Evolutionary conservation across 2,113 vertebrate species (phyloP).

Genomic region (Pungitius pungitius): DNA sequence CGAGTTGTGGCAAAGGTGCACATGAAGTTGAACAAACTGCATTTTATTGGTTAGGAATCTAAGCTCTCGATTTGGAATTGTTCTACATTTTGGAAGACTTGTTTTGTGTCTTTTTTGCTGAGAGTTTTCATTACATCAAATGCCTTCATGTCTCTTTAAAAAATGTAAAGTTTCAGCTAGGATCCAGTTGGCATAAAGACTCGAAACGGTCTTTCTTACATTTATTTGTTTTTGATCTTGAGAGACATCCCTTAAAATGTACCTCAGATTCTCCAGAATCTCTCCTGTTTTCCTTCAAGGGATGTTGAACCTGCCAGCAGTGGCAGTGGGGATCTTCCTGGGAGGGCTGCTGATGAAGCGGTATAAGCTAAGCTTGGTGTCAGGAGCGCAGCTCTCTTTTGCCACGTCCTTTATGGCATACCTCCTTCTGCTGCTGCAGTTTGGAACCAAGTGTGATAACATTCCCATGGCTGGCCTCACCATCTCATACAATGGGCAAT

Average conservation of each 20-base stretch:
- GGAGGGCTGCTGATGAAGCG: constrained; percentile 90
- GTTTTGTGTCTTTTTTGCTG: background rate
- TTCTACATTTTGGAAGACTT: background rate
- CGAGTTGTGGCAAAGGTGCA: no score
- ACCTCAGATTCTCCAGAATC: background rate
- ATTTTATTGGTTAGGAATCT: background rate
- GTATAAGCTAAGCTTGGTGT: constrained; percentile 84
- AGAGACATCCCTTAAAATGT: background rate
- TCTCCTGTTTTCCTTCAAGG: constrained; percentile 72
- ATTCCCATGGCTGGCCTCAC: constrained; percentile 86
- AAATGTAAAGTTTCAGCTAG: background rate
- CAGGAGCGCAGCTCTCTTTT: constrained; percentile 82
- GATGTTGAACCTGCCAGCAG: constrained; percentile 79
- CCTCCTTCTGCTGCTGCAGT: constrained; percentile 61
- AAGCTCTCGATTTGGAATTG: background rate
- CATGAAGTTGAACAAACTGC: background rate
- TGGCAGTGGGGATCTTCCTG: constrained; percentile 85
- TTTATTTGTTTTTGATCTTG: background rate
- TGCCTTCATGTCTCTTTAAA: background rate
- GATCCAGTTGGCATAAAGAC: background rate
- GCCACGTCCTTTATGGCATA: constrained; percentile 71
- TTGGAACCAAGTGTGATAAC: constrained; percentile 86
- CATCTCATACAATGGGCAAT: constrained; percentile 88
- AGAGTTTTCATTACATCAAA: background rate
- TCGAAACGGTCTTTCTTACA: background rate